Evolutionary conservation across 2,888 invertebrate species (phyloP).

Genomic region (Ptilodon capucinus): DNA sequence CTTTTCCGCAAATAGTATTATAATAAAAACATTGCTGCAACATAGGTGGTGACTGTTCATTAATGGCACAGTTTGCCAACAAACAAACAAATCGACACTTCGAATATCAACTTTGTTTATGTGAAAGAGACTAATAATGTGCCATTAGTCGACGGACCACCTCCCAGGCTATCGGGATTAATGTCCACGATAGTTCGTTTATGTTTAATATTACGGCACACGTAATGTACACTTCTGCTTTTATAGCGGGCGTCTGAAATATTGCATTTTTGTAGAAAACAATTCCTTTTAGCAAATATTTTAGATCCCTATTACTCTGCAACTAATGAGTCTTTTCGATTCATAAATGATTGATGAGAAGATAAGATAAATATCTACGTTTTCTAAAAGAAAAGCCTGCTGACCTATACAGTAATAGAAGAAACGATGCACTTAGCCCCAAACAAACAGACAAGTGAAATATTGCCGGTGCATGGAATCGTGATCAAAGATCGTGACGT

Average conservation of each 20-base stretch:
- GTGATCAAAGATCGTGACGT: conserved; percentile 53
- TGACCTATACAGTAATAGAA: conserved; percentile 16
- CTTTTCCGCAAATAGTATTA: too few relatives aligned
- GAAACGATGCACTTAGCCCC: conserved; percentile 27
- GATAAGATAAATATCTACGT: too few relatives aligned
- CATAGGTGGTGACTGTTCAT: conserved; percentile 16
- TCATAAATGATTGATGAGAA: too few relatives aligned
- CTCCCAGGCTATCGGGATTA: conserved; percentile 55
- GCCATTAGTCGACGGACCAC: conserved; percentile 53
- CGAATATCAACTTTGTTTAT: conserved; percentile 31
- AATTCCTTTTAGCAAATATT: too few relatives aligned
- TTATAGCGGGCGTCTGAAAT: conserved; percentile 14
- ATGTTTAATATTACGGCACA: conserved; percentile 46
- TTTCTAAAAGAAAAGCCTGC: background rate
- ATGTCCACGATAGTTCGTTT: conserved; percentile 47
- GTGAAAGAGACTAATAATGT: conserved; percentile 57
- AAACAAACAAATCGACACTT: conserved; percentile 31
- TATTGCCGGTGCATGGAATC: conserved; percentile 43
- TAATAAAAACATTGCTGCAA: too few relatives aligned
- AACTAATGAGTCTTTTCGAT: too few relatives aligned
- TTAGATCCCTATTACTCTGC: too few relatives aligned
- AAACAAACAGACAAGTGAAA: conserved; percentile 36
- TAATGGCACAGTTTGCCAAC: conserved; percentile 32
- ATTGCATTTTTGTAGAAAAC: too few relatives aligned
- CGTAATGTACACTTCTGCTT: conserved; percentile 23